phyloP scores from a whole-genome alignment of 1,140 invertebrate species.

The Aplysia californica region DNA sequence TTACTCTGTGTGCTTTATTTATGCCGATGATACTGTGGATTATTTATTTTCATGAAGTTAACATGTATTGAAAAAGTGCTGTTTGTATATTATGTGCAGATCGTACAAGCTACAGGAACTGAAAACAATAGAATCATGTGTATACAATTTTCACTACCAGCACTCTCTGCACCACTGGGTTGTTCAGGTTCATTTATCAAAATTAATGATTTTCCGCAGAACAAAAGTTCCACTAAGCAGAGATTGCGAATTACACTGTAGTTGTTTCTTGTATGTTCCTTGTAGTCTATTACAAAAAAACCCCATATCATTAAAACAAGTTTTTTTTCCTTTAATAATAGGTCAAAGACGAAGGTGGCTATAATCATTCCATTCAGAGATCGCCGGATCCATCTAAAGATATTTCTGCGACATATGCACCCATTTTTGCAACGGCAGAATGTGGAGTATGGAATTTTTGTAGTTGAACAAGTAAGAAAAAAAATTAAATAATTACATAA shows the following conservation, averaged over 20 bases:
- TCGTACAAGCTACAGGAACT: no score
- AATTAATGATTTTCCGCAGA: no score
- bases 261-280: not conserved
- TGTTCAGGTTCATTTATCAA: not conserved
- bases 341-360: constrained; percentile 72
- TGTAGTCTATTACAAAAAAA: not conserved
- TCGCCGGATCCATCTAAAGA: constrained; percentile 80
- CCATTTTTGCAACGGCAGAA: constrained; percentile 87
- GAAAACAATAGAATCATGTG: no score
- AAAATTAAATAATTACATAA: no score
- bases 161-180: not conserved
- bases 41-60: no score
- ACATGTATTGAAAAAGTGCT: no score
- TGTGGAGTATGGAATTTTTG: constrained; percentile 89
- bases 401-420: constrained; percentile 89
- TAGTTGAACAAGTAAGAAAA: constrained; percentile 83
- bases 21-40: no score
- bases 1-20: no score
- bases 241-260: not conserved
- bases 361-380: constrained; percentile 91
- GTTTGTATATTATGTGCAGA: no score
- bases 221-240: not conserved
- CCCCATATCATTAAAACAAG: not conserved
- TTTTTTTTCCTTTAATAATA: not conserved
- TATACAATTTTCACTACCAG: no score